Base-by-base conservation (phyloP, 2,113 vertebrate genomes). In the Machaerirhynchus nigripectus region DNA sequence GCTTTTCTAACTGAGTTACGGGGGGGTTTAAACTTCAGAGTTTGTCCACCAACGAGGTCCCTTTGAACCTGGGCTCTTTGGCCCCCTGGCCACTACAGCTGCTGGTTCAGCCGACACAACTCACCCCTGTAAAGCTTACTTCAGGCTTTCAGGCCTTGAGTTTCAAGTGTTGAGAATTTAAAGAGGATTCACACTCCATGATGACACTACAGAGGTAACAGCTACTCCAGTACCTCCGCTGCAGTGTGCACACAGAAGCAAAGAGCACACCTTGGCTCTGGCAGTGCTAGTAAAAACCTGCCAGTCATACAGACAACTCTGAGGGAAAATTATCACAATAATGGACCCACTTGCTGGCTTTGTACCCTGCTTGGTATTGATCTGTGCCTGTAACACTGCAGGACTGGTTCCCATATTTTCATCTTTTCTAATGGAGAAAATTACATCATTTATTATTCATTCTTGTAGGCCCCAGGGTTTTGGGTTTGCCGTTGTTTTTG, bases 201-300 rank as follows among this genome's bases (percentile, higher is more conserved):
- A 68, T 39, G 22, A 46, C 10, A 39, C 7, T 44, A 39, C 13
- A 83, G 15, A 80, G 8, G 23, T 14, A 49, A 28, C 15, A 84
- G 18, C 12, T 84, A 47, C 11, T 50, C 60, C 26, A 63, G 9
- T 39, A 68, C 33, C 10, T n/a, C 31, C 16, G 8, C 39, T 83
- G 47, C 17, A 79, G 35, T 0, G 0, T 37, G 17, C 2, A 15
- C 18, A 17, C 7, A 31, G 13, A 42, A 63, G 5, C 46, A 61
- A 4, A 30, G 19, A 69, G 18, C 27, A n/a, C 19, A 21, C 50
- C 15, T n/a, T 59, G 40, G 20, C 15, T 46, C 37, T 49, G 56
- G 50, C 30, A 75, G n/a, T 4, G 17, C 3, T 40, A 40, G 13
- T n/a, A 56, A 75, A 90, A 83, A 35, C 20, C 28, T 59, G 14